Evolutionary conservation across 2,113 vertebrate genomes (phyloP).

Genomic region (Carassius gibelio): DNA sequence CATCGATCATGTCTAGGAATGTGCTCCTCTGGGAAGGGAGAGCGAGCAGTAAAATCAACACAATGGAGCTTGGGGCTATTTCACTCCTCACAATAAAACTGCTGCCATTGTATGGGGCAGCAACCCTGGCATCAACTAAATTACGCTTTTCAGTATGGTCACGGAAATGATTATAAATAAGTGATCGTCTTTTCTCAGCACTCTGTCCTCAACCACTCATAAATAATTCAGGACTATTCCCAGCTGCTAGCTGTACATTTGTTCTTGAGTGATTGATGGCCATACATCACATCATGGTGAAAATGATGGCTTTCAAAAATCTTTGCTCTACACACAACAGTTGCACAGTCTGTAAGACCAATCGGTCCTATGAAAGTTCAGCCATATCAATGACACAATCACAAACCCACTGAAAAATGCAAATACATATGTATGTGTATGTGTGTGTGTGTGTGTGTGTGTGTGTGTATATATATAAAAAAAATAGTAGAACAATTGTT

Average conservation of each 20-base stretch:
- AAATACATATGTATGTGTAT: background rate
- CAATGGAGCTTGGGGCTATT: background rate
- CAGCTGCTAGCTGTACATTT: background rate
- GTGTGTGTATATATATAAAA: background rate
- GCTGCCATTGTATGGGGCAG: background rate
- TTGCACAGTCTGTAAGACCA: background rate
- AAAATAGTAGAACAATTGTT: conserved; percentile 54
- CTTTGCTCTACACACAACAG: background rate
- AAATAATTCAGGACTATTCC: background rate
- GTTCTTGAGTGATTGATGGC: background rate
- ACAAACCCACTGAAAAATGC: background rate
- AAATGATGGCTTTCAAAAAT: background rate
- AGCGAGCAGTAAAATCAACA: background rate
- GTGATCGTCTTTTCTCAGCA: background rate
- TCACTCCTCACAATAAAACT: conserved; percentile 16
- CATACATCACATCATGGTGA: background rate
- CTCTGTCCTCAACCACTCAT: background rate
- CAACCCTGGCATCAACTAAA: conserved; percentile 3
- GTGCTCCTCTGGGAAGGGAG: conserved; percentile 12
- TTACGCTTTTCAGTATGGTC: background rate
- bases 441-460: too few species aligned
- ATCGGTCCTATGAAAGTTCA: background rate
- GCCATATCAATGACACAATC: conserved; percentile 14
- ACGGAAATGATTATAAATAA: background rate
- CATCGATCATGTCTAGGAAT: conserved; percentile 15